Evolutionary conservation across 1,140 invertebrate species (phyloP).

Genomic region (Drosophila sturtevanti): DNA sequence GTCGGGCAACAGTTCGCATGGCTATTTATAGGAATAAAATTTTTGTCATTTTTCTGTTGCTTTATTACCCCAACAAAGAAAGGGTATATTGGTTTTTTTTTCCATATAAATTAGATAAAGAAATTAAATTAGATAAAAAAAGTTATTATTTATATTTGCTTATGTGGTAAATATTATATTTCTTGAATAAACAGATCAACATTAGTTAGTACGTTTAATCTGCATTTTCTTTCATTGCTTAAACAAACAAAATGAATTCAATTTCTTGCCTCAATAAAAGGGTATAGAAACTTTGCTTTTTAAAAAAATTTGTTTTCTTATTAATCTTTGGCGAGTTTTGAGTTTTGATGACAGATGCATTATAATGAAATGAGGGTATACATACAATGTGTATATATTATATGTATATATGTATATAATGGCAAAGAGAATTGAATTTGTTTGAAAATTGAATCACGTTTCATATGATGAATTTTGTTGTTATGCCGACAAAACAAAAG

Average conservation of each 20-base stretch:
- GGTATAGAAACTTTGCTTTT: neutral
- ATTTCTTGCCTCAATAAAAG: neutral
- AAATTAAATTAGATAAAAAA: no score
- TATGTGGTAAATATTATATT: no score
- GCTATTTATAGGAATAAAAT: slow-evolving; percentile 65
- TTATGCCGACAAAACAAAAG: neutral
- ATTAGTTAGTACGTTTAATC: no score
- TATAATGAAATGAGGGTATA: neutral
- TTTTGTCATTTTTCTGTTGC: slow-evolving; percentile 57
- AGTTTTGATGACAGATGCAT: slow-evolving; percentile 16
- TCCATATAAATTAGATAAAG: no score
- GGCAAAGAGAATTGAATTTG: slow-evolving; percentile 15
- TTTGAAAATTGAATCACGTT: slow-evolving; percentile 57
- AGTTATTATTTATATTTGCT: no score
- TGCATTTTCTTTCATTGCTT: no score
- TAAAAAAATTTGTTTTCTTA: no score
- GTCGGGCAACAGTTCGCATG: slow-evolving; percentile 37
- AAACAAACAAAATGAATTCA: no score
- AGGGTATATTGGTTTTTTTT: neutral
- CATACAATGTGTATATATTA: slow-evolving; percentile 1
- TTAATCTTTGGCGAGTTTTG: neutral
- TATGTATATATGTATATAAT: neutral
- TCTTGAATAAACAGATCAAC: no score
- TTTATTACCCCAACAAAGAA: slow-evolving; percentile 21
- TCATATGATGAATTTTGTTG: slow-evolving; percentile 8